A percentile compares a stretch with the other conserved stretches of the same genome.
Conservation (phyloP, 92 coral and sea anemone genomes). For the Palythoa grandiflora region DNA sequence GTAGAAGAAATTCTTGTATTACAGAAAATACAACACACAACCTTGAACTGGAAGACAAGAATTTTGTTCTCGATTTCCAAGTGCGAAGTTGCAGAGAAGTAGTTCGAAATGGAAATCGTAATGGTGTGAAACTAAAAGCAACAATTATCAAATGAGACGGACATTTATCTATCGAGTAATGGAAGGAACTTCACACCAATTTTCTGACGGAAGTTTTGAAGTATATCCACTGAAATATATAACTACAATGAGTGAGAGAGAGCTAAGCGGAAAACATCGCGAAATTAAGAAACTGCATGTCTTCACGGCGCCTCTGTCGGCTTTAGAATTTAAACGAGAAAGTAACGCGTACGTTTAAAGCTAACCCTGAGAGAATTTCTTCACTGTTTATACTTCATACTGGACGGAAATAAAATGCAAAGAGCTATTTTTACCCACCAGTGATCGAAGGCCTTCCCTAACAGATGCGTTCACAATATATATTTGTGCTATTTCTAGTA, state of each 20-base stretch:
- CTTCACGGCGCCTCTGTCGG: slow-evolving; percentile 16
- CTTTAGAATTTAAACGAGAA: not conserved
- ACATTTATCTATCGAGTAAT: slow-evolving; percentile 16
- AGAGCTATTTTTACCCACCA: slow-evolving; percentile 99
- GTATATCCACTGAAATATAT: slow-evolving; percentile 45
- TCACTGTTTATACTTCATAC: slow-evolving; percentile 90
- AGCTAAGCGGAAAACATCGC: slow-evolving; percentile 63
- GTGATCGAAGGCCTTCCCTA: slow-evolving; percentile 83
- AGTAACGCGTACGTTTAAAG: slow-evolving; percentile 15
- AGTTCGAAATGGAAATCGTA: slow-evolving; percentile 15
- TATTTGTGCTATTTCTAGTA: slow-evolving; percentile 96
- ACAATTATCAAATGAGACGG: slow-evolving; percentile 5
- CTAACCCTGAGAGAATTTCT: slow-evolving; percentile 67
- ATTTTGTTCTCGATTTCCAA: not conserved
- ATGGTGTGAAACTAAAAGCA: slow-evolving; percentile 25
- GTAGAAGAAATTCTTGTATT: not conserved
- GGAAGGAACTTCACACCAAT: slow-evolving; percentile 35
- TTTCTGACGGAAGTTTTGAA: slow-evolving; percentile 61
- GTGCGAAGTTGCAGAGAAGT: not conserved
- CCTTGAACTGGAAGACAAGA: not conserved
- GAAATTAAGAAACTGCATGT: slow-evolving; percentile 48
- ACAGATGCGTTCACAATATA: slow-evolving; percentile 99
- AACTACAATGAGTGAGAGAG: slow-evolving; percentile 44
- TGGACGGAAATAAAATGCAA: slow-evolving; percentile 99
- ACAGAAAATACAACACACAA: not conserved